phyloP scores from a whole-genome alignment of 1,140 invertebrate species.

The Apocrypta bakeri region DNA sequence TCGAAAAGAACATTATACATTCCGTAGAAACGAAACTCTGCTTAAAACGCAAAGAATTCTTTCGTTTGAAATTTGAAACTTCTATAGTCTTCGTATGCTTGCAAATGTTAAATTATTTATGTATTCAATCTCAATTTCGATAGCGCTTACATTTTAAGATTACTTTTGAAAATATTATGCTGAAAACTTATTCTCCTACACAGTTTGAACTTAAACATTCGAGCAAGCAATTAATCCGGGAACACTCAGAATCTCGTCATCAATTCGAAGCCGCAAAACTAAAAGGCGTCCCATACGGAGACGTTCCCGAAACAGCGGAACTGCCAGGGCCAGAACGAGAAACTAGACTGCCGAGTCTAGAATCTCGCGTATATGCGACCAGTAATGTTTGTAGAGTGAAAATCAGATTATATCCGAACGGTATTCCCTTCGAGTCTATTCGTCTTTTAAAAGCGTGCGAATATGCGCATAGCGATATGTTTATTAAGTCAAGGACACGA shows the following conservation, averaged over 20 bases:
- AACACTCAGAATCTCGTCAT: neutral
- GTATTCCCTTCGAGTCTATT: constrained; percentile 1
- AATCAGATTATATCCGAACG: constrained; percentile 21
- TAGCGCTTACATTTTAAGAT: too few species aligned
- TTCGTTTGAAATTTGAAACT: too few species aligned
- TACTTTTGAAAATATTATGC: too few species aligned
- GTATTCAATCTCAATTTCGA: too few species aligned
- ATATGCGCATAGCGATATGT: constrained; percentile 20
- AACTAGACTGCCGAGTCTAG: neutral
- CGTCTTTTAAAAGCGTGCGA: neutral
- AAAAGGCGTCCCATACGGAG: neutral
- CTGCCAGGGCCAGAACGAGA: neutral
- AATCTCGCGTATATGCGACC: neutral
- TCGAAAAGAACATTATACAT: too few species aligned
- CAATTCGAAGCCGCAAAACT: neutral
- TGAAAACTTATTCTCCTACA: too few species aligned
- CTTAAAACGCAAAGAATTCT: too few species aligned
- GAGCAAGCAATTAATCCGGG: neutral
- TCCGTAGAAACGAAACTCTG: too few species aligned
- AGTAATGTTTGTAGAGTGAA: neutral
- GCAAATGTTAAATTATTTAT: too few species aligned
- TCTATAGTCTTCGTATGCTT: too few species aligned
- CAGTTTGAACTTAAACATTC: neutral
- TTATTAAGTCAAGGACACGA: constrained; percentile 23
- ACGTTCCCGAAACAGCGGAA: neutral